phyloP scores from a whole-genome alignment of 1,140 invertebrate species.

The Hycleus cichorii region DNA sequence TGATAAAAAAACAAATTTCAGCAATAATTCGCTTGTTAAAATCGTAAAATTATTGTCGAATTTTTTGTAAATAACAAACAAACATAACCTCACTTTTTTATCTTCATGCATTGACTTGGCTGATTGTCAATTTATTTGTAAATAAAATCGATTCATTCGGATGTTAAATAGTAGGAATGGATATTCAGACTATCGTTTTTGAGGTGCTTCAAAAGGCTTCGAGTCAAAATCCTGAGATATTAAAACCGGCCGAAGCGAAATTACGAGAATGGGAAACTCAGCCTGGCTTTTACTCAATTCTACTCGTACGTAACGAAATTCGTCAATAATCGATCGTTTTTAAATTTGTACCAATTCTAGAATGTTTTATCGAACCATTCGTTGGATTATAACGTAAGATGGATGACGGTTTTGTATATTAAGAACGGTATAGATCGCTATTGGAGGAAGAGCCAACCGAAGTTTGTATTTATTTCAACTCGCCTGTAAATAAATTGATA shows the following conservation, averaged over 20 bases:
- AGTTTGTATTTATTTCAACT: conserved; percentile 46
- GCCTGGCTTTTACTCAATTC: conserved; percentile 78
- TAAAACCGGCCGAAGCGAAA: conserved; percentile 82
- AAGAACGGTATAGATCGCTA: conserved; percentile 94
- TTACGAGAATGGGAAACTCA: conserved; percentile 81
- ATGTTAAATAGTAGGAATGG: conserved; percentile 35
- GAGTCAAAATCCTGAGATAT: conserved; percentile 72
- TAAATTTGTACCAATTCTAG: conserved; percentile 46
- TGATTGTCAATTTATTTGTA: no score
- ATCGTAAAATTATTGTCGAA: no score
- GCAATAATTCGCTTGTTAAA: no score
- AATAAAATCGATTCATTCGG: not conserved
- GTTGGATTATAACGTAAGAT: conserved; percentile 79
- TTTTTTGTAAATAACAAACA: no score
- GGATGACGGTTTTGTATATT: conserved; percentile 86
- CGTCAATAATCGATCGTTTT: conserved; percentile 5
- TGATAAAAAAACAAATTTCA: no score
- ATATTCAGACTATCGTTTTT: conserved; percentile 50
- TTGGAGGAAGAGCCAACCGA: conserved; percentile 79
- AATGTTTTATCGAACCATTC: conserved; percentile 73
- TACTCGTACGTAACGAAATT: conserved; percentile 56
- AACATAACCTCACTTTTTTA: no score
- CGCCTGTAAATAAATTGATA: not conserved
- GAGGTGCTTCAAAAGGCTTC: conserved; percentile 75
- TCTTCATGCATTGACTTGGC: no score